These are phyloP conservation scores for Eumacrocentrus americanus DNA, from an alignment of 2,888 invertebrate species.

Conservation along the genomic window DNA sequence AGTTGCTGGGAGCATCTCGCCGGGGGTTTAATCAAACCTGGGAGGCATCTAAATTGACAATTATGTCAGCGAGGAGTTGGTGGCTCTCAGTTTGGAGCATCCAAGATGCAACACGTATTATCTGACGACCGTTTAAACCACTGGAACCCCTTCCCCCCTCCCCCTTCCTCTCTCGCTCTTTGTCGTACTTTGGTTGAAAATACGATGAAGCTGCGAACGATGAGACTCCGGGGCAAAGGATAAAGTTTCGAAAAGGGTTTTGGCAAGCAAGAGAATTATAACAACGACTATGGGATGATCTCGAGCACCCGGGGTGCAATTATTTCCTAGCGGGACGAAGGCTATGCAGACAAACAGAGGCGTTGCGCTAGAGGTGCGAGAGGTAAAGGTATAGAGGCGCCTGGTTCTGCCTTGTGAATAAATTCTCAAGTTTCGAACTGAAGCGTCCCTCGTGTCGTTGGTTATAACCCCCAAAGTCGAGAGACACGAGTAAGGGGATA, in stretches of 20 bases:
- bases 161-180: no score
- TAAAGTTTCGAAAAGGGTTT: conserved; percentile 2
- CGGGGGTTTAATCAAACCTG: conserved; percentile 40
- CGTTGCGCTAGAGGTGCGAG: conserved; percentile 17
- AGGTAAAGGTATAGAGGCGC: no score
- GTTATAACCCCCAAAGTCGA: conserved; percentile 5
- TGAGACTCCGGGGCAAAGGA: no score
- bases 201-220: background rate
- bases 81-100: conserved; percentile 28
- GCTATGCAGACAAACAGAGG: conserved; percentile 3
- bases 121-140: background rate
- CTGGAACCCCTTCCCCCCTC: no score
- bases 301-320: conserved; percentile 33
- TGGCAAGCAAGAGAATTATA: background rate
- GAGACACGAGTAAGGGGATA: background rate
- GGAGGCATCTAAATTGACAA: conserved; percentile 46
- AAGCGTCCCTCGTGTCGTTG: conserved; percentile 35
- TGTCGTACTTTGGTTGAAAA: background rate
- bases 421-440: conserved; percentile 47
- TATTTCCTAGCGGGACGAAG: conserved; percentile 26
- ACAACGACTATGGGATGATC: background rate
- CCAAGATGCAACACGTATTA: conserved; percentile 4
- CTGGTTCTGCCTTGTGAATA: conserved; percentile 38
- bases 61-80: conserved; percentile 42
- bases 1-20: background rate